Percentiles rank a stretch among this genome's conserved stretches.
These are phyloP conservation scores for Drosophila subsilvestris DNA, from an alignment of 2,888 invertebrate species.

Conservation along the genomic window DNA sequence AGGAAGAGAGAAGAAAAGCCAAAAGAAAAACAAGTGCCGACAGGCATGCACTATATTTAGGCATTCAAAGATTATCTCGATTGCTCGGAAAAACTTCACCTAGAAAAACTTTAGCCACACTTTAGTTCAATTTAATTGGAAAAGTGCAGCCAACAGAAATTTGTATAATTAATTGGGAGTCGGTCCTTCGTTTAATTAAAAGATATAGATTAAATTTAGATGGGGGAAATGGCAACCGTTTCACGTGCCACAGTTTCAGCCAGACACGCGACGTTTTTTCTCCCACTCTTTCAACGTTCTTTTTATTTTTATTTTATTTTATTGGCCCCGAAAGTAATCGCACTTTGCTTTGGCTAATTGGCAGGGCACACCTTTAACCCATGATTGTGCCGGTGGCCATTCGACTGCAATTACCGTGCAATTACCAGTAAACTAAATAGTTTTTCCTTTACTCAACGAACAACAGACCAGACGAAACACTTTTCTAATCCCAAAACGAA, in stretches of 20 bases:
- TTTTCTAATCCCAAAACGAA: conserved; percentile 58
- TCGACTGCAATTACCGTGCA: conserved; percentile 61
- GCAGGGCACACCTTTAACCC: conserved; percentile 69
- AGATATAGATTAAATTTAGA: conserved; percentile 13
- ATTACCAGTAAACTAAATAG: conserved; percentile 50
- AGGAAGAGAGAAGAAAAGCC: not conserved
- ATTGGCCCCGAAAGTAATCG: conserved; percentile 49
- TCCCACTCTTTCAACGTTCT: conserved; percentile 1
- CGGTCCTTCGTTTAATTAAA: conserved; percentile 36
- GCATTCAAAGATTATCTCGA: conserved; percentile 15
- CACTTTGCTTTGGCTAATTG: conserved; percentile 60
- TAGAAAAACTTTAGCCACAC: conserved; percentile 25
- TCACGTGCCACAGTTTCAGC: conserved; percentile 31
- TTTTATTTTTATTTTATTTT: conserved; percentile 19
- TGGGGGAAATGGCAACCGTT: conserved; percentile 19
- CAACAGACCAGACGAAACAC: conserved; percentile 6
- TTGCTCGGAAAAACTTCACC: conserved; percentile 22
- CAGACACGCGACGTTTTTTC: conserved; percentile 50
- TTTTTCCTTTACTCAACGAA: conserved; percentile 17
- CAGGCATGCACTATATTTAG: conserved; percentile 23
- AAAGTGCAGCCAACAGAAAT: conserved; percentile 31
- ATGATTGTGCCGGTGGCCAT: conserved; percentile 46
- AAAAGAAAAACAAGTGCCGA: conserved; percentile 19
- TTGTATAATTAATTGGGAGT: conserved; percentile 51
- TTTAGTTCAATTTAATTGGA: conserved; percentile 27